phyloP scores from a whole-genome alignment of 2,113 vertebrate genomes.

The Syrrhaptes paradoxus region DNA sequence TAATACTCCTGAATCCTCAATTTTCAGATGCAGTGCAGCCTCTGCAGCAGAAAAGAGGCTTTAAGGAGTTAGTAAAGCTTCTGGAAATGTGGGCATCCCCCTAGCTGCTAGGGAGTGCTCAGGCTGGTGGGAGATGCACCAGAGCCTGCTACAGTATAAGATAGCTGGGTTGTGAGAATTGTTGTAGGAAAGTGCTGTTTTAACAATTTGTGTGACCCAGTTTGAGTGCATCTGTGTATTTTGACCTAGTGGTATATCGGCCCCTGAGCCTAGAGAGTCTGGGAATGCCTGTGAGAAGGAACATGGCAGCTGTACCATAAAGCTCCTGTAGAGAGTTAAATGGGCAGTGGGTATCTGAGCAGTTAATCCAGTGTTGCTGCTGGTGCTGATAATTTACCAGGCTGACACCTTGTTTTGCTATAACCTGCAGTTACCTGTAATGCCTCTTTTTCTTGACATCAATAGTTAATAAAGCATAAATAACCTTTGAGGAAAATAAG shows the following conservation, averaged over 20 bases:
- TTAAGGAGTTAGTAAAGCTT: slow-evolving; percentile 40
- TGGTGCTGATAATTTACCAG: neutral
- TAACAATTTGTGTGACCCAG: neutral
- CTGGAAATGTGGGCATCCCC: neutral
- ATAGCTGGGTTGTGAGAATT: neutral
- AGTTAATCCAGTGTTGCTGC: neutral
- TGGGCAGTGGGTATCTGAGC: neutral
- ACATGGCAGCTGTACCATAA: neutral
- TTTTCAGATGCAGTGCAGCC: neutral
- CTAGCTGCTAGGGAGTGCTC: neutral
- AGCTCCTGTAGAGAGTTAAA: neutral
- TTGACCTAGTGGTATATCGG: neutral
- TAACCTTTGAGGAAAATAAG: neutral
- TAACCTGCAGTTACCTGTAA: neutral
- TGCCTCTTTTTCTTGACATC: neutral
- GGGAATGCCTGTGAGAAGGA: neutral
- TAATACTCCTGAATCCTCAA: slow-evolving; percentile 39
- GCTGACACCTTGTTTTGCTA: neutral
- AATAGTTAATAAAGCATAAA: neutral
- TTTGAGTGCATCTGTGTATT: neutral
- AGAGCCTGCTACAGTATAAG: neutral
- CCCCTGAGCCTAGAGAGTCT: neutral
- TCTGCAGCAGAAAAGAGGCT: slow-evolving; percentile 2
- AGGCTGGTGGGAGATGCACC: neutral
- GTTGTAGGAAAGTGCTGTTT: neutral